Evolutionary conservation across 2,888 invertebrate species (phyloP), one percentile per base, ranked within the genome.

Genomic region (Macaria notata): DNA sequence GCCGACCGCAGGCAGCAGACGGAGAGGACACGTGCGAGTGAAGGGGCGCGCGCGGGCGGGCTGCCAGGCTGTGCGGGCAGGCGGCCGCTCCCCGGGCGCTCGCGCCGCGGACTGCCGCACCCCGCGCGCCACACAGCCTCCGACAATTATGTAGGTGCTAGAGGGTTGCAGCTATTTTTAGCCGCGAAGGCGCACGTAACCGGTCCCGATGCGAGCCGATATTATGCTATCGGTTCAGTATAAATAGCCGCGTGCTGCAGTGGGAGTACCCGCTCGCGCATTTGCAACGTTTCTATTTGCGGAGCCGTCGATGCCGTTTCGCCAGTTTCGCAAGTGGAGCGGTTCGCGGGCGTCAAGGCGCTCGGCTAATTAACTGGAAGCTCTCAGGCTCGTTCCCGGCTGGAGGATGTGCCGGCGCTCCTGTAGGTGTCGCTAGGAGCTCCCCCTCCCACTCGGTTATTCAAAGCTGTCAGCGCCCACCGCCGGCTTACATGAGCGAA

Each of bases 121-220:
- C 59, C 65, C 69, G 72, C 61, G 49, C 73, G 78, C 81, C 69
- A 19, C 84, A 79, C 87, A 88, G 86, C 87, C 88, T 86, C 88
- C 84, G 77, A 83, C 75, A 86, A 87, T 88, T 88, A 88, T 79
- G 78, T 86, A 88, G 83, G 49, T 57, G 79, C 75, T 74, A 76
- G 78, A 78, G 88, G 88, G 88, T 84, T 79, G 83, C 62, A 75
- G 79, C 85, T 90, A 90, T 90, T 88, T 89, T 84, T 86, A 86
- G 86, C 77, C 52, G 56, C 46, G 46, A 42, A 57, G 57, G 54
- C 61, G 62, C 76, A 73, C 75, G 75, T 80, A 79, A 83, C 79
- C 76, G 73, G 79, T 77, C 73, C 69, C 62, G 71, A 72, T 68
- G 72, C 72, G 65, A 66, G 66, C 65, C 60, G 59, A 72, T 72